These are phyloP conservation scores for Neogale vison DNA, from an alignment of 2,113 vertebrate genomes.

Conservation along the genomic window DNA sequence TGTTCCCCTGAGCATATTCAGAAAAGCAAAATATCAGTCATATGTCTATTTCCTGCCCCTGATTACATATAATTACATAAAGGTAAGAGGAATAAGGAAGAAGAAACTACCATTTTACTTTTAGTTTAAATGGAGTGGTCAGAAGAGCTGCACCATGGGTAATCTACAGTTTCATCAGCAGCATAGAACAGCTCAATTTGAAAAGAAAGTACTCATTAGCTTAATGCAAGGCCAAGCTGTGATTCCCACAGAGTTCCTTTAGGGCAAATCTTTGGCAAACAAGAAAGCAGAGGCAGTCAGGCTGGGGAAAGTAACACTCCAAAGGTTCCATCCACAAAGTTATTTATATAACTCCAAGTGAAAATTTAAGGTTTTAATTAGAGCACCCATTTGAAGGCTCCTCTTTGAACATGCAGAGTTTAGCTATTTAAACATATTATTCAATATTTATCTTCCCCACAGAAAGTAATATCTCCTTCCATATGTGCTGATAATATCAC, in stretches of 20 bases:
- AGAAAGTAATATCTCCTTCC: neutral
- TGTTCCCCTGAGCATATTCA: neutral
- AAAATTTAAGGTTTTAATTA: slow-evolving; percentile 42
- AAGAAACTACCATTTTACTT: neutral
- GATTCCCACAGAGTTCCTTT: neutral
- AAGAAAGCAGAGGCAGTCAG: neutral
- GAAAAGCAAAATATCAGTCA: neutral
- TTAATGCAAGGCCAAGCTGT: slow-evolving; percentile 18
- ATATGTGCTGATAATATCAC: neutral
- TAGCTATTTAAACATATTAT: slow-evolving; percentile 44
- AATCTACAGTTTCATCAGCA: neutral
- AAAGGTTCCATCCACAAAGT: neutral
- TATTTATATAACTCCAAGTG: slow-evolving; percentile 33
- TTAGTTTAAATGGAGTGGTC: neutral
- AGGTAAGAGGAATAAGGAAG: neutral
- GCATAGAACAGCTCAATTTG: neutral
- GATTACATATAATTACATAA: neutral
- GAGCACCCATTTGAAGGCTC: neutral
- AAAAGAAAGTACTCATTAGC: slow-evolving; percentile 34
- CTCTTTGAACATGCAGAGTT: slow-evolving; percentile 47
- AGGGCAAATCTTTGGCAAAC: neutral
- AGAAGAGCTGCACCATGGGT: neutral
- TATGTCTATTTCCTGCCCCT: neutral
- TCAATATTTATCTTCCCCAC: slow-evolving; percentile 45
- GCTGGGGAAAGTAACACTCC: neutral